A percentile compares a stretch with the other conserved stretches of the same genome.
Conservation (phyloP, 2,113 vertebrate genomes). For the Megaleporinus macrocephalus region DNA sequence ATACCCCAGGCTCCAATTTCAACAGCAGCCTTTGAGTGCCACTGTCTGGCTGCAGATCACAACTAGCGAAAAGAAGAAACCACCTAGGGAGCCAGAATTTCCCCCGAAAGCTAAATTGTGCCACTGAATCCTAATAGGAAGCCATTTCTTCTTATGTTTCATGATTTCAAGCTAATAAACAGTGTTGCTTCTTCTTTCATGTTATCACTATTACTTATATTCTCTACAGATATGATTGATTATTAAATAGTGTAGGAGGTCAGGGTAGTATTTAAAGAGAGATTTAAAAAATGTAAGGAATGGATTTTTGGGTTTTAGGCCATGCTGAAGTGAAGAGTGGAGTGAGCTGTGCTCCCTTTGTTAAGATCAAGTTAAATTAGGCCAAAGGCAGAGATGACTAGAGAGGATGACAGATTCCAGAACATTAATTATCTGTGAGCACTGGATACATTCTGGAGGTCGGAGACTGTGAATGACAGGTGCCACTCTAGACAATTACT, state of each 20-base stretch:
- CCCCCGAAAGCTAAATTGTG: not conserved
- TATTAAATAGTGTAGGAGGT: not conserved
- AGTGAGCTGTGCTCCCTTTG: not conserved
- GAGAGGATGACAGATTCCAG: not conserved
- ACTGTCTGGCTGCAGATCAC: constrained; percentile 18
- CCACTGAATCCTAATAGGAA: not conserved
- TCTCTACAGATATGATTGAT: not conserved
- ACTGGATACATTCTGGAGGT: constrained; percentile 29
- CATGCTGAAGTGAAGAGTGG: not conserved
- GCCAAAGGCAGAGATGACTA: constrained; percentile 30
- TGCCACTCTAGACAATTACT: not conserved
- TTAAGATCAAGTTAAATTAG: constrained; percentile 13
- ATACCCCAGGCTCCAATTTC: constrained; percentile 37
- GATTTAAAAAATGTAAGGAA: not conserved
- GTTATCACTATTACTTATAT: not conserved
- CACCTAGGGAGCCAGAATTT: not conserved
- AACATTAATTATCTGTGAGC: constrained; percentile 14
- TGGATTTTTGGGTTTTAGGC: not conserved
- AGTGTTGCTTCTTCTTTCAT: not conserved
- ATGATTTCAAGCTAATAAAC: not conserved
- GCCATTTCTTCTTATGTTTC: not conserved
- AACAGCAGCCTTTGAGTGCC: constrained; percentile 23
- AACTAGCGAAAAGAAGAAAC: not conserved
- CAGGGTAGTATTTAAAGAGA: not conserved
- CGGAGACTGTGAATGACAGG: accelerated